phyloP scores from a whole-genome alignment of 1,140 invertebrate genomes.

The Formica selysi region DNA sequence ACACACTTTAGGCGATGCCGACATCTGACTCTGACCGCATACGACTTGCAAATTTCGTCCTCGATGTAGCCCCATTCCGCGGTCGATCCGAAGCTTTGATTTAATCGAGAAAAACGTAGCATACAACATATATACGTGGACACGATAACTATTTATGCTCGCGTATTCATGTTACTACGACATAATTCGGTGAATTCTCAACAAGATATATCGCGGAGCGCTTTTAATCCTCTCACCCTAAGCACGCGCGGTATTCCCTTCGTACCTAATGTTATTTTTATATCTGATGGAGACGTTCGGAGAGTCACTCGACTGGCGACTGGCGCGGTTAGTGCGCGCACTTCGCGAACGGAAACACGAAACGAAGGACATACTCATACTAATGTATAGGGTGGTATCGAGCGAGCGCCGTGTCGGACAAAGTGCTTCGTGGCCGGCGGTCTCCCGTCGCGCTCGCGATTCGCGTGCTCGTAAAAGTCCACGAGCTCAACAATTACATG shows the following conservation, averaged over 20 bases:
- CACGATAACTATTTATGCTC: background rate
- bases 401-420: slow-evolving; percentile 38
- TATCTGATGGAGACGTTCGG: background rate
- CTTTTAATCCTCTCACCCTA: background rate
- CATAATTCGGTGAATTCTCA: slow-evolving; percentile 20
- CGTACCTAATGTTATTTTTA: background rate
- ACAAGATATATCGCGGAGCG: background rate
- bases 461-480: slow-evolving; percentile 82
- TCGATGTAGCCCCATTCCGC: slow-evolving; percentile 51
- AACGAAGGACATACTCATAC: slow-evolving; percentile 6
- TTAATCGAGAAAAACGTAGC: slow-evolving; percentile 71
- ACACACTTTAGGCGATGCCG: slow-evolving; percentile 52
- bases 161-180: slow-evolving; percentile 1
- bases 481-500: slow-evolving; percentile 85
- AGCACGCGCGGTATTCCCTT: background rate
- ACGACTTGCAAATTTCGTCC: slow-evolving; percentile 76
- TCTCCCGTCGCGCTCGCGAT: slow-evolving; percentile 44
- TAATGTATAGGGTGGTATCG: slow-evolving; percentile 39
- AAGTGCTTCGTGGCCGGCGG: slow-evolving; percentile 55
- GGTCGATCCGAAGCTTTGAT: slow-evolving; percentile 34
- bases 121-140: background rate
- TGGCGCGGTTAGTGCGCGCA: background rate
- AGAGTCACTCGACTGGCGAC: slow-evolving; percentile 3
- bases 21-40: slow-evolving; percentile 9
- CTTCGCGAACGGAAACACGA: slow-evolving; percentile 8